Percentiles rank a stretch among this genome's conserved stretches.
These are phyloP conservation scores for Eurystomus gularis DNA, from an alignment of 2,113 vertebrate genomes.

Conservation along the genomic window DNA sequence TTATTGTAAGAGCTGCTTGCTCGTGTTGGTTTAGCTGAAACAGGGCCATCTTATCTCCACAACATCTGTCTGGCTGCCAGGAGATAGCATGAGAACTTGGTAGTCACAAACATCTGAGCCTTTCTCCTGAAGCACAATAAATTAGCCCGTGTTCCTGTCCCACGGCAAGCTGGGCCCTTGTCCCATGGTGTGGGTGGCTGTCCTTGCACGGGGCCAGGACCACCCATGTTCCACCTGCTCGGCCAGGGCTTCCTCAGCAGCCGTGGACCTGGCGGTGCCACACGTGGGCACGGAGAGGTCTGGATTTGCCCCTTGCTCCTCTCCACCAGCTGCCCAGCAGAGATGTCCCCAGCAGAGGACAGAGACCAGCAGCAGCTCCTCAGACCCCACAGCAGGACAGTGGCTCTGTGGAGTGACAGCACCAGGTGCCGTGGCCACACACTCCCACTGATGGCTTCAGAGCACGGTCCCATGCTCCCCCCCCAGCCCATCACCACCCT, in stretches of 20 bases:
- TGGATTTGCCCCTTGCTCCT: not conserved
- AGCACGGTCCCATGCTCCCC: not conserved
- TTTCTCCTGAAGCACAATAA: too few relatives aligned
- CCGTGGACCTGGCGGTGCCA: fast-evolving
- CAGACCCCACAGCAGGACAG: fast-evolving
- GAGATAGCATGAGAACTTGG: too few relatives aligned
- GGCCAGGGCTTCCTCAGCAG: not conserved
- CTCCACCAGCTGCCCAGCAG: not conserved
- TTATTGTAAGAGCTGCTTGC: too few relatives aligned
- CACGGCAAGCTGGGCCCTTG: too few relatives aligned
- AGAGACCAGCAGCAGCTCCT: not conserved
- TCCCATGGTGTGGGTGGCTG: not conserved
- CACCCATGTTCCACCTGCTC: fast-evolving
- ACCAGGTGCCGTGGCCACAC: too few relatives aligned
- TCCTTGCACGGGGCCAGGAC: fast-evolving
- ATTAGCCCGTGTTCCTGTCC: too few relatives aligned
- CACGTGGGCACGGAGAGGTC: not conserved
- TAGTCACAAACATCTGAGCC: too few relatives aligned
- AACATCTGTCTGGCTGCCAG: too few relatives aligned
- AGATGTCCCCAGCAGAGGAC: not conserved
- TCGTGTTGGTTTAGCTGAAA: too few relatives aligned
- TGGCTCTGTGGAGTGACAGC: not conserved
- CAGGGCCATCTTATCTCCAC: too few relatives aligned
- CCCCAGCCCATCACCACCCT: not conserved
- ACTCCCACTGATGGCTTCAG: too few relatives aligned